phyloP scores from a whole-genome alignment of 2,888 invertebrate genomes.

The Rhimphoctona megacephalus region DNA sequence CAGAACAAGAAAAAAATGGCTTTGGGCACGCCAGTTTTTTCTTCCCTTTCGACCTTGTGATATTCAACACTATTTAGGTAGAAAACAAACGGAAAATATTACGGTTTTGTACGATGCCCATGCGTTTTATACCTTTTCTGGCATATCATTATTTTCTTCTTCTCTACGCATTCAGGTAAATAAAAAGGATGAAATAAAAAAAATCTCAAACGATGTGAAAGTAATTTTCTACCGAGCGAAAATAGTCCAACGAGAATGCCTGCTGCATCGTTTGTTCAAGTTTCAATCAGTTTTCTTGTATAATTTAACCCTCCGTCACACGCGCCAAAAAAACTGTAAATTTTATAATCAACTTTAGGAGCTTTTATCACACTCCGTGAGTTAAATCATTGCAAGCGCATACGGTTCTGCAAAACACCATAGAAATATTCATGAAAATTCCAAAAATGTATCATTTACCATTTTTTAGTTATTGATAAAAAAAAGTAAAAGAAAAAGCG shows the following conservation, averaged over 20 bases:
- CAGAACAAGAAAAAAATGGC: constrained; percentile 18
- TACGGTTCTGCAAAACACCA: too few relatives aligned
- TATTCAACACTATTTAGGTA: constrained; percentile 18
- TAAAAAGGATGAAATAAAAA: constrained; percentile 35
- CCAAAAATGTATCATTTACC: too few relatives aligned
- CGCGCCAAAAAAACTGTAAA: too few relatives aligned
- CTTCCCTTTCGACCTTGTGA: neutral
- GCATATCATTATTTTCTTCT: constrained; percentile 17
- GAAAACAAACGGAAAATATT: constrained; percentile 31
- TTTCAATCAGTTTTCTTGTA: neutral
- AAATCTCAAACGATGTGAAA: constrained; percentile 34
- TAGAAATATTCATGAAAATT: too few relatives aligned
- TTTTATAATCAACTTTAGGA: too few relatives aligned
- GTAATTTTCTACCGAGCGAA: constrained; percentile 44
- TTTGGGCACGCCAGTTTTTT: neutral
- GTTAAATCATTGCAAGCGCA: too few relatives aligned
- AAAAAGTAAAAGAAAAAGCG: too few relatives aligned
- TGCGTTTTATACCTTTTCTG: constrained; percentile 48
- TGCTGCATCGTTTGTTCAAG: constrained; percentile 1
- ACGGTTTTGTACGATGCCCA: constrained; percentile 42
- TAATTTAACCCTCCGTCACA: too few relatives aligned
- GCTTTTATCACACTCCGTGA: too few relatives aligned
- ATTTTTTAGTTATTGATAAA: too few relatives aligned
- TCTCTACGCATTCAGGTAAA: constrained; percentile 55
- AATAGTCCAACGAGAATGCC: constrained; percentile 22